Percentiles rank a stretch among this genome's conserved stretches.
phyloP scores from a whole-genome alignment of 1,140 invertebrate genomes.

The Ridgeia piscesae region DNA sequence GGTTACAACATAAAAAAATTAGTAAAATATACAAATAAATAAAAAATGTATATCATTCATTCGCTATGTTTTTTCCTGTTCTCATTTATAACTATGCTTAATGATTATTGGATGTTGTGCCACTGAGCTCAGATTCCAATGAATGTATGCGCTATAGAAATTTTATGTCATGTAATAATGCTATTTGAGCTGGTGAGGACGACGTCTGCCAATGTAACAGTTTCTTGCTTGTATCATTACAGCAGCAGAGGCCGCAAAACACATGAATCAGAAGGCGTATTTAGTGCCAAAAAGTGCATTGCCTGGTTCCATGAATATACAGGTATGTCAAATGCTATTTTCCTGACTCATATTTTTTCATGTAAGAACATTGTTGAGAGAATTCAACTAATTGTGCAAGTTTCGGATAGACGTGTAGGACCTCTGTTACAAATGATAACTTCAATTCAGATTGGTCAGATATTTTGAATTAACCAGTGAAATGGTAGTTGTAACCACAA shows the following conservation, averaged over 20 bases:
- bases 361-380: neutral
- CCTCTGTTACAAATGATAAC: neutral
- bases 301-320: conserved; percentile 22
- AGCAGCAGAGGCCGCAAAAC: neutral
- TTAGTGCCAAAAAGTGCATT: conserved; percentile 16
- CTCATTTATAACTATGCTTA: too few species aligned
- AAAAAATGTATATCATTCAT: too few species aligned
- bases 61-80: too few species aligned
- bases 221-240: neutral
- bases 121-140: too few species aligned
- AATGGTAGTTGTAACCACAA: neutral
- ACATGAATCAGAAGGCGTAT: conserved; percentile 10
- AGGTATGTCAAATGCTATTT: neutral
- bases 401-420: neutral
- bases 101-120: too few species aligned
- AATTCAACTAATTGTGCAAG: neutral
- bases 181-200: neutral
- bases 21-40: too few species aligned
- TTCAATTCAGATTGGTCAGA: neutral
- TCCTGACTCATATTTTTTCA: neutral
- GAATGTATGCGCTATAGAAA: too few species aligned
- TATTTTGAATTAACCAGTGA: neutral
- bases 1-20: too few species aligned
- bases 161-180: too few species aligned
- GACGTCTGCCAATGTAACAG: neutral